These are phyloP conservation scores for Craniophora ligustri DNA, from an alignment of 2,888 invertebrate genomes.

Conservation along the genomic window DNA sequence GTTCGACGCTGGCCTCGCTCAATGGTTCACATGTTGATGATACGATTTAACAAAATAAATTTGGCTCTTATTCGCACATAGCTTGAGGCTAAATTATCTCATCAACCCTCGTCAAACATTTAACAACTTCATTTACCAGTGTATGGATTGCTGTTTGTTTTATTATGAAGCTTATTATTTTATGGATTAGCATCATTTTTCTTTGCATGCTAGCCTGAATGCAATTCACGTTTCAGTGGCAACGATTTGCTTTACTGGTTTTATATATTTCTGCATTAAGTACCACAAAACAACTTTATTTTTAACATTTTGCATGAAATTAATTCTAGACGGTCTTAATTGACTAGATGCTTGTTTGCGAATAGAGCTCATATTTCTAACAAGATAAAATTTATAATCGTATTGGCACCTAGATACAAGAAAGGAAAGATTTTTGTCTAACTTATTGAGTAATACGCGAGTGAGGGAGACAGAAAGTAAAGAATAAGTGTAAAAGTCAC, in stretches of 20 bases:
- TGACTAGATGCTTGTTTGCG: background rate
- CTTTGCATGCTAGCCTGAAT: conserved; percentile 7
- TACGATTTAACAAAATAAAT: conserved; percentile 39
- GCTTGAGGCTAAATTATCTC: conserved; percentile 47
- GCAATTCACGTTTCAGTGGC: conserved; percentile 24
- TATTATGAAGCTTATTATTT: conserved; percentile 25
- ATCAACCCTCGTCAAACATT: conserved; percentile 19
- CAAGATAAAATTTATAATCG: no score
- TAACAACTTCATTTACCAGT: conserved; percentile 45
- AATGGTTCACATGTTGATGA: conserved; percentile 64
- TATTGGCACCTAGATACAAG: no score
- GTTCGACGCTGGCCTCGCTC: conserved; percentile 70
- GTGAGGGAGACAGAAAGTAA: no score
- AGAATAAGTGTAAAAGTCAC: background rate
- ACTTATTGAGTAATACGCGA: no score
- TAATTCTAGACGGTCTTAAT: background rate
- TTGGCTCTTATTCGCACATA: conserved; percentile 39
- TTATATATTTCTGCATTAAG: conserved; percentile 11
- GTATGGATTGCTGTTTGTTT: conserved; percentile 20
- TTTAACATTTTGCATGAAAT: background rate
- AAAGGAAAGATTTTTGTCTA: no score
- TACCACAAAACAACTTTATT: conserved; percentile 1
- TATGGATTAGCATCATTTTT: conserved; percentile 13
- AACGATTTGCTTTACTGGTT: conserved; percentile 28
- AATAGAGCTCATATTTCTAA: background rate